phyloP scores from a whole-genome alignment of 2,113 vertebrate species.

The Apteryx owenii region DNA sequence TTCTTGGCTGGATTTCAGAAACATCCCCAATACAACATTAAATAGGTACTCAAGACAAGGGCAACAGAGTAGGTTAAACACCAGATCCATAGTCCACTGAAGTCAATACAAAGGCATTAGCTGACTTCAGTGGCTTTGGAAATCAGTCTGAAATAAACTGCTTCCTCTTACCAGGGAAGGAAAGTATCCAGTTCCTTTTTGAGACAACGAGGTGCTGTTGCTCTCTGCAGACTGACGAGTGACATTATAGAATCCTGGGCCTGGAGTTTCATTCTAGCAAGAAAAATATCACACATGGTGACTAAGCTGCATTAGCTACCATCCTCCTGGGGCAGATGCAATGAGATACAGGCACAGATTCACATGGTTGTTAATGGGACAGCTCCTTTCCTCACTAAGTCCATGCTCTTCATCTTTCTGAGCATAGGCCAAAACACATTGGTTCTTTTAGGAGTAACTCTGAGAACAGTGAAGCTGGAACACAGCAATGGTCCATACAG shows the following conservation, averaged over 20 bases:
- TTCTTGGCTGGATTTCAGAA: not conserved
- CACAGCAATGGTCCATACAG: not conserved
- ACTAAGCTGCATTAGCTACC: not conserved
- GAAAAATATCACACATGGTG: not conserved
- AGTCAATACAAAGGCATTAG: not conserved
- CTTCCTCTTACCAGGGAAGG: conserved; percentile 75
- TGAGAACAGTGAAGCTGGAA: not conserved
- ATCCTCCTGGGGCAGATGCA: not conserved
- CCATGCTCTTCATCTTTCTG: not conserved
- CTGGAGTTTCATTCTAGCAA: conserved; percentile 79
- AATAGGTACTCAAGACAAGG: not conserved
- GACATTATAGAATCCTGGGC: conserved; percentile 77
- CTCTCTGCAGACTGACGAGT: conserved; percentile 58
- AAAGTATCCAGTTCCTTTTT: conserved; percentile 81
- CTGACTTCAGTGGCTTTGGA: not conserved
- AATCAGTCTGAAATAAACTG: not conserved
- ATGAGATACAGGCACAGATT: not conserved
- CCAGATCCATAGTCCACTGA: not conserved
- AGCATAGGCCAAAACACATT: not conserved
- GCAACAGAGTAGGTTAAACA: not conserved
- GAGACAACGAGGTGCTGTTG: conserved; percentile 79
- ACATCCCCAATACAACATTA: not conserved
- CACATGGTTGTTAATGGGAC: no score
- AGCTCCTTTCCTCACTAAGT: not conserved
- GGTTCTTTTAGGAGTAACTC: not conserved